Evolutionary conservation across 2,888 invertebrate species (phyloP).

Genomic region (Cephus pulcher): DNA sequence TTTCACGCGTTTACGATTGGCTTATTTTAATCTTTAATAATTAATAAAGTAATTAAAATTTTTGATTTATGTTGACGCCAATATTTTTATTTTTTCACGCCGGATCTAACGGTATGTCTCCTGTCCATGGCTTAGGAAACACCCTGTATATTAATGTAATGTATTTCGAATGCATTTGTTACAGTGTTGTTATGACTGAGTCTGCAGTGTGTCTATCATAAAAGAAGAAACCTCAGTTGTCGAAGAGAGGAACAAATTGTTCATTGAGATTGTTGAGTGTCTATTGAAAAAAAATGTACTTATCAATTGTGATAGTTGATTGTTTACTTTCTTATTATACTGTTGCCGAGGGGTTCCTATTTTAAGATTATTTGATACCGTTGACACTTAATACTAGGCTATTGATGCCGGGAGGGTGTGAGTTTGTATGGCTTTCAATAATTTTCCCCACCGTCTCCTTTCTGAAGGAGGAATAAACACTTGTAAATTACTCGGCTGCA

Average conservation of each 20-base stretch:
- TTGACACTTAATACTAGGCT: neutral
- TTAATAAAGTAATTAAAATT: too few relatives aligned
- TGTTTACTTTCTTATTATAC: neutral
- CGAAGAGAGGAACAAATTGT: neutral
- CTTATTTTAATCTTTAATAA: too few relatives aligned
- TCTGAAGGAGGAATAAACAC: neutral
- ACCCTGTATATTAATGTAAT: too few relatives aligned
- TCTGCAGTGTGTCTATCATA: neutral
- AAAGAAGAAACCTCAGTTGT: neutral
- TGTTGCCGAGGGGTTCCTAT: neutral
- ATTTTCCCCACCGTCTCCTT: neutral
- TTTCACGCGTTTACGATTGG: too few relatives aligned
- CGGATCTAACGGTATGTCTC: too few relatives aligned
- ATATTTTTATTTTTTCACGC: too few relatives aligned
- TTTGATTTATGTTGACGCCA: too few relatives aligned
- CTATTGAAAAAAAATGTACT: neutral
- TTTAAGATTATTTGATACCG: neutral
- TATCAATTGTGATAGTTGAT: neutral
- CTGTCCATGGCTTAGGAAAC: too few relatives aligned
- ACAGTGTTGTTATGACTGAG: neutral
- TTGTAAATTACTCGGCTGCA: neutral
- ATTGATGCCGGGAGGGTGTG: neutral
- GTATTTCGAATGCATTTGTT: neutral
- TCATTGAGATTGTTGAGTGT: neutral
- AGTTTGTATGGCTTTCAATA: neutral